Evolutionary conservation across 2,113 vertebrate species (phyloP).

Genomic region (Amphiprion ocellaris): DNA sequence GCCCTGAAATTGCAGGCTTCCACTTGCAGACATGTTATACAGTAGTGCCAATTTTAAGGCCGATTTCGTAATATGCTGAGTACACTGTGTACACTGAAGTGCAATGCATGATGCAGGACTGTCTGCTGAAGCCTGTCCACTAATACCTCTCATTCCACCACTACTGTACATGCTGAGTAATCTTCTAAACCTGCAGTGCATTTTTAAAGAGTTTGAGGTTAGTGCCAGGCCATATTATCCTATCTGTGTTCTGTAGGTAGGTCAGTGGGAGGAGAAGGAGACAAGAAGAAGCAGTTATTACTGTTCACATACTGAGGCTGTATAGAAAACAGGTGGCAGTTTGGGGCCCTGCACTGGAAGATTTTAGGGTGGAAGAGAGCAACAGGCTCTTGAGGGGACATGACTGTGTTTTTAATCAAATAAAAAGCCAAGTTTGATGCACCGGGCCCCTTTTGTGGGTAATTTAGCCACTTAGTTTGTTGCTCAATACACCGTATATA

Average conservation of each 20-base stretch:
- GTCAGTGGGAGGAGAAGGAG: slow-evolving; percentile 16
- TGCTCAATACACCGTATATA: neutral
- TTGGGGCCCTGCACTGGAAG: slow-evolving; percentile 1
- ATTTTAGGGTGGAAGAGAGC: neutral
- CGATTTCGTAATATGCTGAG: too few relatives aligned
- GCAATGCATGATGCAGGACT: neutral
- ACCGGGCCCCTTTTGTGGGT: neutral
- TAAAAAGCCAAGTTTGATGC: neutral
- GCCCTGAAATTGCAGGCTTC: neutral
- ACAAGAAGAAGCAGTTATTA: slow-evolving; percentile 22
- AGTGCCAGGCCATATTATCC: slow-evolving; percentile 37
- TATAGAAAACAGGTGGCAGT: slow-evolving; percentile 38
- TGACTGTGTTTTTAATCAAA: neutral
- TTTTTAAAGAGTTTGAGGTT: slow-evolving; percentile 64
- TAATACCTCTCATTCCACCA: slow-evolving; percentile 17
- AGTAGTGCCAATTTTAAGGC: neutral
- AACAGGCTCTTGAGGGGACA: neutral
- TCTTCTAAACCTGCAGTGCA: slow-evolving; percentile 43
- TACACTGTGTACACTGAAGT: too few relatives aligned
- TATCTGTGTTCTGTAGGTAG: slow-evolving; percentile 24
- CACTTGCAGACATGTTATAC: neutral
- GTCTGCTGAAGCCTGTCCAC: neutral
- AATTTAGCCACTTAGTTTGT: neutral
- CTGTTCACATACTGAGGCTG: slow-evolving; percentile 11
- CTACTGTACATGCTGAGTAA: slow-evolving; percentile 51